Evolutionary conservation across 2,888 invertebrate genomes (phyloP), one percentile per base, ranked within the genome.

Genomic region (Pheosia tremula): DNA sequence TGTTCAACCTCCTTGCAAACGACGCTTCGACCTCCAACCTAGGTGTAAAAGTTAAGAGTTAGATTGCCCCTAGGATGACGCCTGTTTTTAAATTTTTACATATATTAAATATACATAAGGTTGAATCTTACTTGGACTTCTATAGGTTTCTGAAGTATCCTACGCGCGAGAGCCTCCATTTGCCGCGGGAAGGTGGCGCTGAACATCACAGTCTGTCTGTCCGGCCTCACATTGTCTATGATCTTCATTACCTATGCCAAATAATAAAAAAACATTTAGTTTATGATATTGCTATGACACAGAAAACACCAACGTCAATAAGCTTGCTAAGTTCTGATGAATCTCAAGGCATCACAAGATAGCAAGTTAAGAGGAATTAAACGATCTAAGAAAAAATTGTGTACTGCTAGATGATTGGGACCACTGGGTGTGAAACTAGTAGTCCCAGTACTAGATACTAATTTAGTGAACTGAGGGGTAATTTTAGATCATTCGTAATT

Each of bases 1-100:
- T 99, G 99, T 77, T 98, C 98, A 0, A 99, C 99, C 54, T 99
- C 99, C 86, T 98, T 98, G 89, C 99, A 99, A 0, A 99, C 99
- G 1, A 99, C 96, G 65, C 98, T 99, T 52, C 99, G 95, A 0
- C 99, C 99, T 13, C 99, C 99, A 4, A 99, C 99, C 94, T 94
- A 61, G 0, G 8, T 43, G 58, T 8, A 36, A 0, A 24, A 24
- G 5, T 39, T n/a, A 45, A 45, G 9, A 8, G 9, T 45, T 9
- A 45, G 7, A 45, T 39, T 39, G 7, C 5, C 3, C 39, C 39
- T 39, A 0, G 5, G 8, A 7, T 41, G 3, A 41, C 5, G 3
- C 3, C 3, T 41, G 41, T 24, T 24, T 24, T 2, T 24, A 0
- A 41, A 49, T 10, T 49, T 5, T 49, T 3, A 52, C 52, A 52